Evolutionary conservation across 2,888 invertebrate species (phyloP).

Genomic region (Lumbricus terrestris): DNA sequence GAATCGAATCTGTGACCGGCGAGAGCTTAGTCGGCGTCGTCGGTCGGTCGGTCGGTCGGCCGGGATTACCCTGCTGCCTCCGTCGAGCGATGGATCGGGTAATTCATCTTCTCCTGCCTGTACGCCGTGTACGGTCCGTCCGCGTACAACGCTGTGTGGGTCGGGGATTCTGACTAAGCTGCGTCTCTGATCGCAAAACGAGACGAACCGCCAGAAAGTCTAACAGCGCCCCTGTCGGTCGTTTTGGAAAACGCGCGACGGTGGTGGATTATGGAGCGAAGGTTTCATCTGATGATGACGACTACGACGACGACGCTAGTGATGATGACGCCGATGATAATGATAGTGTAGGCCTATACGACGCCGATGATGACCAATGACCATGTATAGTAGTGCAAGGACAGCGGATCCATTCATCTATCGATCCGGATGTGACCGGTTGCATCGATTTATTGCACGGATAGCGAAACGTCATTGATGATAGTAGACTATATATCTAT

Average conservation of each 20-base stretch:
- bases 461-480: background rate
- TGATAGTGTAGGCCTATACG: background rate
- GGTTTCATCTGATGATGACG: background rate
- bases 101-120: background rate
- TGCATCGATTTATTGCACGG: background rate
- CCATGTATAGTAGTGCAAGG: background rate
- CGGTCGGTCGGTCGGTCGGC: no score
- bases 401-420: background rate
- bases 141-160: background rate
- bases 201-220: background rate
- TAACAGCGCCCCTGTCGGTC: constrained; percentile 11
- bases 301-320: background rate
- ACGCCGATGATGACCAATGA: background rate
- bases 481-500: no score
- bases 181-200: background rate
- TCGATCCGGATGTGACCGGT: background rate
- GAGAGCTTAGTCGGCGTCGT: background rate
- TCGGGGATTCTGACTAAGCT: background rate
- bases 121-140: no score
- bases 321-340: background rate
- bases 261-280: constrained; percentile 6
- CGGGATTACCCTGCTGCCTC: constrained; percentile 3
- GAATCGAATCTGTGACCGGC: background rate
- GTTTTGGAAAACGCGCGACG: background rate
- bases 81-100: background rate